Evolutionary conservation across 2,888 invertebrate genomes (phyloP), one percentile per base, ranked within the genome.

Genomic region (Iphiclides podalirius): DNA sequence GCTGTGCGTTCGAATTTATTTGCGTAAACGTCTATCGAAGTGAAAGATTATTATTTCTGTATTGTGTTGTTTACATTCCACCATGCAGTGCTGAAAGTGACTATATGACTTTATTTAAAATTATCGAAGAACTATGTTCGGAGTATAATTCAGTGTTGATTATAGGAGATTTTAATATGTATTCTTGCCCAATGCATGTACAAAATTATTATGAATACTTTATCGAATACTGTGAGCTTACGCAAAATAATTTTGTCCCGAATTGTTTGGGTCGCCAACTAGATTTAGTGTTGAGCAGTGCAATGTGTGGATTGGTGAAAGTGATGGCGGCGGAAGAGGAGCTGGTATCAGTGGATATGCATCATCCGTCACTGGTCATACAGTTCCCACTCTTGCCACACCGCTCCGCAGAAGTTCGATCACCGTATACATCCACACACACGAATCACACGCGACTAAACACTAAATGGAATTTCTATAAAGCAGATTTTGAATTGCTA

Each of bases 41-140:
- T 7, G 26, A 50, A 44, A 52, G 40, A 43, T 54, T 20, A 37
- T 44, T 58, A 15, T 58, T 57, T 50, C 37, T 55, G 7, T 57
- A 52, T 23, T 58, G 52, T 23, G 55, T 61, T 0, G 39, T 58
- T 20, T 59, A 61, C 23, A 59, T 61, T 13, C 54, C 59, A 6
- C 59, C 61, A 0, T 34, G 23, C 1, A 52, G 46, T 46, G 39
- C 31, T 6, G 57, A 58, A 39, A 41, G 34, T 14, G 59, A 59
- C 1, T 58, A 56, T 23, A 34, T 56, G 37, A 8, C 42, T 15
- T 38, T 54, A 16, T 56, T 56, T 52, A 51, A 28, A 14, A 31
- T 52, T 28, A 52, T 58, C 37, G 58, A 61, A 53, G 20, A 56
- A 15, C 9, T 51, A 7, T 52, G 55, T 43, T 12, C 16, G 13